Evolutionary conservation across 2,797 vertebrate species (phyloP).

Genomic region (Pogoniulus pusillus): DNA sequence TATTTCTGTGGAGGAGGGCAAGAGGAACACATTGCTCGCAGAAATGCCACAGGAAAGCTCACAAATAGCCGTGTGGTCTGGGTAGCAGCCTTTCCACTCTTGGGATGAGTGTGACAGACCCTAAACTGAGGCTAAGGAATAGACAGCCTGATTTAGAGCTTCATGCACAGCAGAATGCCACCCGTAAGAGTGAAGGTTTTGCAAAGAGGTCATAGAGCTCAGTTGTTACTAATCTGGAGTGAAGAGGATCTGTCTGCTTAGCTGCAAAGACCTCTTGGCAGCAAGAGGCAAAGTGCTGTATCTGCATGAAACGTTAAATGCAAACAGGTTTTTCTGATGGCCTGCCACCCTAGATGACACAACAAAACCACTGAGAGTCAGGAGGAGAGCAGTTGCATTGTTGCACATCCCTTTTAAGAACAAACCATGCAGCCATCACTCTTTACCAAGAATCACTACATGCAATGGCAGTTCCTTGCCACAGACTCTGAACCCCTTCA

Average conservation of each 20-base stretch:
- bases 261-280: not conserved
- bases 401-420: not conserved
- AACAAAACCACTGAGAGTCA: not conserved
- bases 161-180: not conserved
- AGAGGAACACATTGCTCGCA: not conserved
- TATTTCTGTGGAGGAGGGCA: not conserved
- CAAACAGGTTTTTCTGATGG: not conserved
- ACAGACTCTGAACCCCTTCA: not conserved
- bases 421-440: not conserved
- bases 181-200: not conserved
- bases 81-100: not conserved
- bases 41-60: not conserved
- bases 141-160: not conserved
- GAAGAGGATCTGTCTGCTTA: not conserved
- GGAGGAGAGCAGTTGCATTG: not conserved
- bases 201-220: not conserved
- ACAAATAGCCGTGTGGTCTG: not conserved
- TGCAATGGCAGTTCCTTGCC: not conserved
- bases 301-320: not conserved
- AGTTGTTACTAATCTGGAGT: not conserved
- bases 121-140: not conserved
- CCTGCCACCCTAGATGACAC: not conserved
- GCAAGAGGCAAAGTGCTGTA: accelerated
- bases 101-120: not conserved
- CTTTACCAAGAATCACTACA: not conserved